Evolutionary conservation across 2,797 vertebrate species (phyloP).

Genomic region (Cryptoprocta ferox): DNA sequence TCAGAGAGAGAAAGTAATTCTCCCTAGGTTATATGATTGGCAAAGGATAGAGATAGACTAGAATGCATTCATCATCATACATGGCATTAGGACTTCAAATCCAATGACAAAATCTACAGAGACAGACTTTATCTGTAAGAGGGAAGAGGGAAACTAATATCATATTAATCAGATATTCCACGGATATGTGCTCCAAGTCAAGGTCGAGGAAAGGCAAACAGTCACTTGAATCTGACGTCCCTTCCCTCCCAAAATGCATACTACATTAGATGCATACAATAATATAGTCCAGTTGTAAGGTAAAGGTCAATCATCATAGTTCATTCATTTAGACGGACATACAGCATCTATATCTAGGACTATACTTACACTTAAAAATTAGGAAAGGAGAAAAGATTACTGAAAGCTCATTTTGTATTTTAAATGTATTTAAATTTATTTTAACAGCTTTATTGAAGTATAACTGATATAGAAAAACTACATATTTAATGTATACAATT

Average conservation of each 20-base stretch:
- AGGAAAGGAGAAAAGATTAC: not conserved
- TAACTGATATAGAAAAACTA: not conserved
- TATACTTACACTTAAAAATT: not conserved
- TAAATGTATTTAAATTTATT: slow-evolving; percentile 20
- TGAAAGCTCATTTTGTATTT: not conserved
- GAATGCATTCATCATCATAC: not conserved
- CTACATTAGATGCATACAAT: not conserved
- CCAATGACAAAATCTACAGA: not conserved
- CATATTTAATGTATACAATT: not conserved
- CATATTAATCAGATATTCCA: not conserved
- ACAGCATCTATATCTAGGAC: not conserved
- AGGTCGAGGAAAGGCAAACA: not conserved
- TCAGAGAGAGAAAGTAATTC: not conserved
- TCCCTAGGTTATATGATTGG: not conserved
- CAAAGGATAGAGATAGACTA: not conserved
- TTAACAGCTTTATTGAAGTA: not conserved
- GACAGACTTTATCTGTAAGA: not conserved
- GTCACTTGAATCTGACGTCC: not conserved
- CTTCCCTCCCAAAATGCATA: not conserved
- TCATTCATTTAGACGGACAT: not conserved
- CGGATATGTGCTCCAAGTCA: not conserved
- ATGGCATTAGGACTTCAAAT: not conserved
- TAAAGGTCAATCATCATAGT: not conserved
- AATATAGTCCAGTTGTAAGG: not conserved
- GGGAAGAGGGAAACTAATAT: not conserved